Base-by-base conservation (phyloP, 2,888 invertebrate species). In the Thymelicus sylvestris region DNA sequence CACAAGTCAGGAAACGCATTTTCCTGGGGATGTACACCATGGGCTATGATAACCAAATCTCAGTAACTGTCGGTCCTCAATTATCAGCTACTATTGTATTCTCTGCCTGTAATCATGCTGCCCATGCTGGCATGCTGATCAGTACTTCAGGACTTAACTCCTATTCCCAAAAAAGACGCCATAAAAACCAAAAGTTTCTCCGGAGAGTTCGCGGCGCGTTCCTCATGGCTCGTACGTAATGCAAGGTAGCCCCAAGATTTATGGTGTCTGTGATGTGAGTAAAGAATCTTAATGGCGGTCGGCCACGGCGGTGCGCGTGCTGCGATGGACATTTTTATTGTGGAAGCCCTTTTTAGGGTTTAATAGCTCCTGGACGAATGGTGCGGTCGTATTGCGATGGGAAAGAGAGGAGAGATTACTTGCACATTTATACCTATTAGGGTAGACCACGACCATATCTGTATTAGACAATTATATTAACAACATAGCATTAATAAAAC, bases 271-370 rank as follows among this genome's bases (percentile, higher is more conserved):
- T 52, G 70, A 70, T 65, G 70, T 60, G 70, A 70, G 70, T 60
- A 48, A 70, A 76, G 78, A 78, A 82, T 83, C 78, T 83, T 82
- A 85, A 85, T 83, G 80, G 80, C 79, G 79, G 77, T 74, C 74
- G 77, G n/a, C n/a, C n/a, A n/a, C n/a, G n/a, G 70, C 55, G 70
- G 71, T 74, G 68, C 75, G 67, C 73, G 66, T 66, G 74, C 76
- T 48, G n/a, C 50, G 31, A 50, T 70, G 59, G 65, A 75, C 76
- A 78, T 77, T 78, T 80, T 82, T 78, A 80, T 81, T 75, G 76
- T 75, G 76, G 77, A 78, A 75, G 60, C 66, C 81, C 84, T 77
- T 82, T 79, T 81, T 81, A 78, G 79, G 82, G 69, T 59, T 63
- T 69, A 69, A 69, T 69, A 69, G 69, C 69, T 64, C 13, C n/a